These are phyloP conservation scores for Venustoraphidia nigricollis DNA, from an alignment of 2,888 invertebrate species.

Conservation along the genomic window DNA sequence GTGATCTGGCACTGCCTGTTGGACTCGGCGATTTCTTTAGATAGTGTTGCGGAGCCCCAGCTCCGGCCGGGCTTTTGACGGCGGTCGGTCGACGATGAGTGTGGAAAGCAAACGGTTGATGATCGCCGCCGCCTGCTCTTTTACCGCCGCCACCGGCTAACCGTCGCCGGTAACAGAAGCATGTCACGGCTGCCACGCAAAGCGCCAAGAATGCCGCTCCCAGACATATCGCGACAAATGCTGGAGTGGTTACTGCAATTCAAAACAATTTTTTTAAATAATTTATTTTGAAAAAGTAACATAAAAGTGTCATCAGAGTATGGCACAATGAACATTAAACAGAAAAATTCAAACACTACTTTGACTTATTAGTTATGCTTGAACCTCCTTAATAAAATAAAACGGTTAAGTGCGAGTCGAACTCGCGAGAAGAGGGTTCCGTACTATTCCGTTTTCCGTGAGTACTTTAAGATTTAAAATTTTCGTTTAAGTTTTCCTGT, in stretches of 20 bases:
- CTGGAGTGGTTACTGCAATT: slow-evolving; percentile 34
- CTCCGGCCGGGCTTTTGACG: slow-evolving; percentile 73
- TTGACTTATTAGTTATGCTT: no score
- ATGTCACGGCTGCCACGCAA: slow-evolving; percentile 42
- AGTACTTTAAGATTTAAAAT: no score
- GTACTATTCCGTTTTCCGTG: no score
- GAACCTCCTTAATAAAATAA: no score
- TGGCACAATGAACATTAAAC: no score
- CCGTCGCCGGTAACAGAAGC: slow-evolving; percentile 46
- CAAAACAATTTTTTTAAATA: not conserved
- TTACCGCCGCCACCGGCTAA: slow-evolving; percentile 18
- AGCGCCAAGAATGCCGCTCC: slow-evolving; percentile 41
- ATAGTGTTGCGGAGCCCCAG: slow-evolving; percentile 52
- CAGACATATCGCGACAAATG: slow-evolving; percentile 44
- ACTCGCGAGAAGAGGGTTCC: no score
- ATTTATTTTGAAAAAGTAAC: slow-evolving; percentile 18
- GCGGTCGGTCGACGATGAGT: slow-evolving; percentile 62
- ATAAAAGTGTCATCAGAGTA: slow-evolving; percentile 12
- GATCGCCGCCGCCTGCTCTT: slow-evolving; percentile 40
- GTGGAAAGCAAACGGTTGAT: slow-evolving; percentile 49
- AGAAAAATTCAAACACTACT: no score
- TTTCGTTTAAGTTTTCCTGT: no score
- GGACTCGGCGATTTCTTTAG: slow-evolving; percentile 89
- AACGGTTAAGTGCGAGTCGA: no score
- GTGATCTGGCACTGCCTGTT: slow-evolving; percentile 45